Evolutionary conservation across 2,797 vertebrate species (phyloP), one percentile per base, ranked within the genome.

Genomic region (Simalia tracyae): DNA sequence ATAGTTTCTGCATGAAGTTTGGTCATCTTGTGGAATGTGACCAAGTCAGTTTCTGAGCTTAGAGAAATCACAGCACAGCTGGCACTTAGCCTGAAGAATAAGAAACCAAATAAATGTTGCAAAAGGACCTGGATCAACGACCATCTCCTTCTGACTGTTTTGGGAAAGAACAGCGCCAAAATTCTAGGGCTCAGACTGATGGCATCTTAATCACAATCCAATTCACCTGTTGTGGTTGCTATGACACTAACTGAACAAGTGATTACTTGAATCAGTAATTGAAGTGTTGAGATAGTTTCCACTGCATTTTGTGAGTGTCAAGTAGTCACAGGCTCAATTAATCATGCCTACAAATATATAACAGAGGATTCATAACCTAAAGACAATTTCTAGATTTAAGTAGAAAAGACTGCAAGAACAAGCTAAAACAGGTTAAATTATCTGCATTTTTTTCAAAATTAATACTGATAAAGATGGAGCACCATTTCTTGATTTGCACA

Each of bases 11-110:
- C 56, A 72, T 59, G 60, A 64, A 89, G 28, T 64, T 57, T 90
- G 91, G 86, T 90, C 89, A 81, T 61, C 89, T 88, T 42, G 46
- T 86, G 93, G 93, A 94, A 94, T 94, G 93, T 88, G 31, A 91
- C 93, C 50, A 86, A 92, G 91, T 93, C 61, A 92, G 93, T 90
- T 94, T 93, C 64, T 86, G 89, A 91, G 68, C 46, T 91, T 57
- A 76, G 84, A 86, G 87, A 81, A 87, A 90, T 85, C 64, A 46
- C 60, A 59, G 54, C 31, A 61, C 57, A 64, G 14, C n/a, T 88
- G 72, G 89, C 90, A 86, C 61, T 85, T 31, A 61, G 46, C 84
- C 36, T 59, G 28, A 36, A 89, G 11, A 92, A 86, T 54, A 68
- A 56, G 86, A 89, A 93, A 87, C 31, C 50, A 36, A 26, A 24